These are phyloP conservation scores for Aphrophora alni DNA, from an alignment of 2,888 invertebrate species.

Conservation along the genomic window DNA sequence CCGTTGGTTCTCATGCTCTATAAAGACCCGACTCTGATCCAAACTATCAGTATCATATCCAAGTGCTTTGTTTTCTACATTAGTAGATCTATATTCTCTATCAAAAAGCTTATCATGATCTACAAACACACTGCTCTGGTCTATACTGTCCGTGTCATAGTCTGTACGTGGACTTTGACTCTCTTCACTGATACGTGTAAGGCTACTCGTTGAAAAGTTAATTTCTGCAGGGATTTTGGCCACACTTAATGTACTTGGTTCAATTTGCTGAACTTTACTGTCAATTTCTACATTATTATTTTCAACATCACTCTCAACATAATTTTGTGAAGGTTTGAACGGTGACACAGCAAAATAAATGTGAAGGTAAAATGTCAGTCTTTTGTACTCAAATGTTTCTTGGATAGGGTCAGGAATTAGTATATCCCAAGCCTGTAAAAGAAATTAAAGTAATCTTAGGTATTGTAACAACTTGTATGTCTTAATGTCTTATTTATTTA, in stretches of 20 bases:
- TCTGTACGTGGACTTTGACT: constrained; percentile 20
- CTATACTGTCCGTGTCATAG: constrained; percentile 25
- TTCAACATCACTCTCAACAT: constrained; percentile 35
- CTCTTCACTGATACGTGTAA: constrained; percentile 16
- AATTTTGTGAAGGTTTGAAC: constrained; percentile 44
- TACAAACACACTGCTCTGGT: background rate
- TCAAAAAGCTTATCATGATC: background rate
- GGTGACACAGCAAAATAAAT: constrained; percentile 56
- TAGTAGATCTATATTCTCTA: background rate
- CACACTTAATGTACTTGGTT: background rate
- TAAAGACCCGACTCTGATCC: constrained; percentile 28
- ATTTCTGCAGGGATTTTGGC: background rate
- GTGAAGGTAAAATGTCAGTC: constrained; percentile 55
- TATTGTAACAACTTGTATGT: too few species aligned
- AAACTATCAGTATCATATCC: constrained; percentile 25
- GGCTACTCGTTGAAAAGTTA: background rate
- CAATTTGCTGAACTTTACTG: background rate
- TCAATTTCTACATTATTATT: background rate
- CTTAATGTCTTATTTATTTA: too few species aligned
- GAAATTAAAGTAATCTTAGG: background rate
- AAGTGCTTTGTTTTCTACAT: background rate
- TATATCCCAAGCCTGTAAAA: constrained; percentile 53
- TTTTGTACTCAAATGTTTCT: constrained; percentile 53
- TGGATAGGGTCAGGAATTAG: constrained; percentile 52
- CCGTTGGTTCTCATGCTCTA: background rate